These are phyloP conservation scores for Mesorhabditis spiculigera DNA, from an alignment of 2,888 invertebrate genomes.

Conservation along the genomic window DNA sequence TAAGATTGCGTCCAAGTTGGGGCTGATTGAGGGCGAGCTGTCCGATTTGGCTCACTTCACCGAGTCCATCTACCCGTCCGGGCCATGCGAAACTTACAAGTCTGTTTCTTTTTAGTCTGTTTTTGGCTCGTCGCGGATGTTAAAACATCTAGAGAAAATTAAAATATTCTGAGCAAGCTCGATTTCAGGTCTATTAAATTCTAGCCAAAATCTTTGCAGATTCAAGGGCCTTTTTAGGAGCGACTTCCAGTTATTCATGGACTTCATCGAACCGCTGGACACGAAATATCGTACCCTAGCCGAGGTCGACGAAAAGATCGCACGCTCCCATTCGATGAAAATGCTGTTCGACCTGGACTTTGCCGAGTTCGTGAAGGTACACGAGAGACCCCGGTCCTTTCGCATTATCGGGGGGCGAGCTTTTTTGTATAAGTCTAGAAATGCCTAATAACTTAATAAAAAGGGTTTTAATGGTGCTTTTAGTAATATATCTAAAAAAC, in stretches of 20 bases:
- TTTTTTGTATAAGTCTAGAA: too few species aligned
- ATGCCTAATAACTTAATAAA: too few species aligned
- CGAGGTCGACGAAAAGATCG: conserved; percentile 30
- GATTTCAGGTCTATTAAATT: neutral
- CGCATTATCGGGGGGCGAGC: too few species aligned
- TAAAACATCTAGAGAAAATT: too few species aligned
- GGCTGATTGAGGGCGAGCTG: conserved; percentile 24
- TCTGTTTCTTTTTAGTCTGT: neutral
- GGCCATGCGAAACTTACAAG: conserved; percentile 22
- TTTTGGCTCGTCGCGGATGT: too few species aligned
- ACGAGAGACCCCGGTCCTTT: too few species aligned
- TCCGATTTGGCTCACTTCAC: conserved; percentile 35
- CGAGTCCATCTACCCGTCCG: conserved; percentile 25
- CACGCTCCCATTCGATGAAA: conserved; percentile 30
- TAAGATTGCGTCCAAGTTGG: conserved; percentile 38
- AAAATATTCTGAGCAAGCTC: neutral
- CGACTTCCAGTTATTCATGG: conserved; percentile 29
- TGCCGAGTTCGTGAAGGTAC: conserved; percentile 26
- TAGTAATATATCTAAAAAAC: too few species aligned
- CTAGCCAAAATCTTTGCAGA: neutral
- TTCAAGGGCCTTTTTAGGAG: conserved; percentile 17
- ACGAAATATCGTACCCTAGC: conserved; percentile 35
- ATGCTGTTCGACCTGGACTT: conserved; percentile 33
- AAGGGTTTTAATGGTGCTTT: too few species aligned
- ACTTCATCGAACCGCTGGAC: conserved; percentile 35